Conservation (phyloP, 2,888 invertebrate genomes). For the Drosophila cracens region DNA sequence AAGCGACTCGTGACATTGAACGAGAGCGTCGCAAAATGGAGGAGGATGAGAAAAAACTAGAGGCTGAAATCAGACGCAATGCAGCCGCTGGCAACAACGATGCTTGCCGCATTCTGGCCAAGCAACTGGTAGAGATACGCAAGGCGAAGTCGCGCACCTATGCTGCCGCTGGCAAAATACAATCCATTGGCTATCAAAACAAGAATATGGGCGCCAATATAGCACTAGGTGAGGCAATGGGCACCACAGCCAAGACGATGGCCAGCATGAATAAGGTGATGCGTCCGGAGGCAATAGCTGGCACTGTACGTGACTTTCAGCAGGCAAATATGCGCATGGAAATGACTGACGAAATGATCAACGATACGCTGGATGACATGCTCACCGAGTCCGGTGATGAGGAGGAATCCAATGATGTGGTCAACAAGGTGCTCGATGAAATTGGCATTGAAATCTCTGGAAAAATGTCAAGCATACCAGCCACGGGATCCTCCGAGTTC, state of each 20-base stretch:
- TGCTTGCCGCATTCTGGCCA: slow-evolving; percentile 92
- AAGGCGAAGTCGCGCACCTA: slow-evolving; percentile 94
- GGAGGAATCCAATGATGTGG: slow-evolving; percentile 93
- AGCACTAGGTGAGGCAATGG: slow-evolving; percentile 94
- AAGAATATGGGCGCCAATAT: slow-evolving; percentile 96
- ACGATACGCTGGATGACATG: slow-evolving; percentile 95
- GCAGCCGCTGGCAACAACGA: slow-evolving; percentile 95
- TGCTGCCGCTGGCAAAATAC: slow-evolving; percentile 92
- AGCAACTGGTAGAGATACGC: slow-evolving; percentile 93
- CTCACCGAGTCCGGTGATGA: slow-evolving; percentile 95
- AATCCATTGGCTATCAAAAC: slow-evolving; percentile 92
- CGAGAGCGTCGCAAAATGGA: slow-evolving; percentile 93
- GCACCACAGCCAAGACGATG: slow-evolving; percentile 95
- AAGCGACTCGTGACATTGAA: slow-evolving; percentile 93
- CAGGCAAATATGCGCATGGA: slow-evolving; percentile 95
- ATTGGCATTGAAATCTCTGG: slow-evolving; percentile 97
- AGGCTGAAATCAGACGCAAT: slow-evolving; percentile 94
- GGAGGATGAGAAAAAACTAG: slow-evolving; percentile 95
- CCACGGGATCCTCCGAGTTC: slow-evolving; percentile 86
- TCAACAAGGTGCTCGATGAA: slow-evolving; percentile 96
- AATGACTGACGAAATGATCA: slow-evolving; percentile 98
- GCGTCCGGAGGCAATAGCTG: slow-evolving; percentile 93
- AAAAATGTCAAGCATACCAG: slow-evolving; percentile 90
- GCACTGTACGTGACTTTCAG: slow-evolving; percentile 93
- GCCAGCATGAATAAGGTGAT: slow-evolving; percentile 93